These are phyloP conservation scores for Guaruba guarouba DNA, from an alignment of 2,113 vertebrate species.

Conservation along the genomic window DNA sequence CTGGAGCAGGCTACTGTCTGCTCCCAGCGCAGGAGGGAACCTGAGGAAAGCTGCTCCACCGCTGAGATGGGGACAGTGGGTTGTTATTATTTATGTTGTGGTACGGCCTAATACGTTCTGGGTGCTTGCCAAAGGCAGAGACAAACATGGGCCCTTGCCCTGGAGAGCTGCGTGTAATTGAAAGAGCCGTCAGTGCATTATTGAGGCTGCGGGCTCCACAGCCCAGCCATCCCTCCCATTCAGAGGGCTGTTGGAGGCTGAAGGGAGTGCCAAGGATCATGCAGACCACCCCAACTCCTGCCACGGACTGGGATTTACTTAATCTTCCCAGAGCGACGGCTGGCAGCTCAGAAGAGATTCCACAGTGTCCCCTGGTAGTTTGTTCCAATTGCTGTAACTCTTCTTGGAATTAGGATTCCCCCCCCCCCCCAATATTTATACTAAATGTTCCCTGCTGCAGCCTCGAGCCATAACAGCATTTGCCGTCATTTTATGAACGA, in stretches of 20 bases:
- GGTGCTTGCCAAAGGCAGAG: slow-evolving; percentile 38
- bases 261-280: slow-evolving; percentile 6
- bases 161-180: slow-evolving; percentile 4
- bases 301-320: slow-evolving; percentile 34
- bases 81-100: slow-evolving; percentile 64
- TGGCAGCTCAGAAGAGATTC: slow-evolving; percentile 49
- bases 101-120: slow-evolving; percentile 41
- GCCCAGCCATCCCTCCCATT: slow-evolving; percentile 24
- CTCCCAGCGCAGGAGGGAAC: slow-evolving; percentile 23
- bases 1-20: slow-evolving; percentile 64
- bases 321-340: background rate
- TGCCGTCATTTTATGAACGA: slow-evolving; percentile 56
- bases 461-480: slow-evolving; percentile 55
- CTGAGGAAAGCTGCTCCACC: slow-evolving; percentile 12
- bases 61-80: slow-evolving; percentile 46
- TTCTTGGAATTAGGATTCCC: slow-evolving; percentile 50
- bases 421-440: slow-evolving; percentile 47
- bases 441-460: slow-evolving; percentile 58
- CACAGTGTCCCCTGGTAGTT: slow-evolving; percentile 47
- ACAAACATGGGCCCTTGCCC: background rate
- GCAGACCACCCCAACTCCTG: slow-evolving; percentile 45
- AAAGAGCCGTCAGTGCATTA: slow-evolving; percentile 39
- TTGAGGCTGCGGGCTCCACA: background rate
- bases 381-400: slow-evolving; percentile 54
- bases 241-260: slow-evolving; percentile 42